phyloP scores from a whole-genome alignment of 2,888 invertebrate species.

The Drosophila falleni region DNA sequence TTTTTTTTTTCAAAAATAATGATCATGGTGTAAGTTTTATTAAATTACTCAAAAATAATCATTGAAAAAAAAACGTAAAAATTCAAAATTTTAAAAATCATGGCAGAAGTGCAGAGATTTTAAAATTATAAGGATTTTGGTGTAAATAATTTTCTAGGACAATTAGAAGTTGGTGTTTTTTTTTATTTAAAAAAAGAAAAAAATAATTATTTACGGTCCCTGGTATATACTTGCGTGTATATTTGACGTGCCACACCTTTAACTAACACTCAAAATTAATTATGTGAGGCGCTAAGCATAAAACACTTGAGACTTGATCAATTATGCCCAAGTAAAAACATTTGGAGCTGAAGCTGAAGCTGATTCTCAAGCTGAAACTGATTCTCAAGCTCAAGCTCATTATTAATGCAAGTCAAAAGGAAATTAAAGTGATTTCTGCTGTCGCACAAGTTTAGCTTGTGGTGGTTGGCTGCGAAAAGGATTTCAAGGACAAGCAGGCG shows the following conservation, averaged over 20 bases:
- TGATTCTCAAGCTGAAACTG: background rate
- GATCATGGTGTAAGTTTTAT: no score
- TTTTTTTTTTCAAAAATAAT: no score
- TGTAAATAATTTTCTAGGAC: no score
- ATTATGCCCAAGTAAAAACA: slow-evolving; percentile 59
- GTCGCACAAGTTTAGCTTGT: slow-evolving; percentile 18
- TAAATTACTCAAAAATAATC: no score
- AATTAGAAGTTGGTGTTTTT: no score
- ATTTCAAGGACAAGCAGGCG: slow-evolving; percentile 65
- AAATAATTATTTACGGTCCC: no score
- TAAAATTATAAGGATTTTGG: no score
- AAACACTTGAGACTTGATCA: slow-evolving; percentile 59
- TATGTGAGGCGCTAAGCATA: slow-evolving; percentile 49
- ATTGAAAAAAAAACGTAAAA: no score
- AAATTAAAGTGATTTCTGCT: slow-evolving; percentile 79
- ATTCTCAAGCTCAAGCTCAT: slow-evolving; percentile 58
- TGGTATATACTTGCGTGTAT: no score
- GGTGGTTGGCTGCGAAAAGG: slow-evolving; percentile 24
- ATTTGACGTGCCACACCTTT: background rate
- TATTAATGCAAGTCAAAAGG: slow-evolving; percentile 82
- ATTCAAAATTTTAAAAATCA: no score
- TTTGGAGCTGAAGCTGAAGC: background rate
- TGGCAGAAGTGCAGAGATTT: no score
- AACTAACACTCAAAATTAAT: slow-evolving; percentile 60
- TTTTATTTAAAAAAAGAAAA: no score